Conservation (phyloP, 2,888 invertebrate species). For the Tenthredo scrophulariae region DNA sequence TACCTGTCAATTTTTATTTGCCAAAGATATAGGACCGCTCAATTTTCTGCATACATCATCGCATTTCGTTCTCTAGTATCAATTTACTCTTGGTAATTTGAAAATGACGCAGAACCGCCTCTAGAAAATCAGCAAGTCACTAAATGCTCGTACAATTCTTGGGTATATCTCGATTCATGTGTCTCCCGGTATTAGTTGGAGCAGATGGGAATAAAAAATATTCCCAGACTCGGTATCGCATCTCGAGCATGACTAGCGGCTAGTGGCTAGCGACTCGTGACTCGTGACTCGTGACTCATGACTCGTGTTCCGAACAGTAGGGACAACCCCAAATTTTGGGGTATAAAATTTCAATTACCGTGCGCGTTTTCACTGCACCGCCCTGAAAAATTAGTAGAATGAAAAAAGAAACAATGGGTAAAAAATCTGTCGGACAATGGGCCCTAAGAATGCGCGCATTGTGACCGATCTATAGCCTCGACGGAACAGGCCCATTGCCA, state of each 20-base stretch:
- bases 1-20: neutral
- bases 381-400: conserved; percentile 65
- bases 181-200: neutral
- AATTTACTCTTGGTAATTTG: conserved; percentile 12
- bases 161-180: neutral
- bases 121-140: conserved; percentile 24
- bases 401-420: conserved; percentile 47
- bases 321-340: conserved; percentile 41
- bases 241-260: conserved; percentile 11
- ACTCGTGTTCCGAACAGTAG: conserved; percentile 51
- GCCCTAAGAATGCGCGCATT: conserved; percentile 47
- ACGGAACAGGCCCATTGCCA: conserved; percentile 31
- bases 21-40: neutral
- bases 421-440: conserved; percentile 47
- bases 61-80: neutral
- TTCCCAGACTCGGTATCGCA: neutral
- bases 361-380: conserved; percentile 65
- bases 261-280: conserved; percentile 53
- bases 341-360: conserved; percentile 73
- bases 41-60: conserved; percentile 5
- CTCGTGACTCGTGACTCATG: conserved; percentile 54
- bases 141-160: neutral
- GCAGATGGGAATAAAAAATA: neutral
- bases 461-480: conserved; percentile 6
- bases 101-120: conserved; percentile 48